These are phyloP conservation scores for Zaprionus ghesquierei DNA, from an alignment of 1,140 invertebrate genomes.

Conservation along the genomic window DNA sequence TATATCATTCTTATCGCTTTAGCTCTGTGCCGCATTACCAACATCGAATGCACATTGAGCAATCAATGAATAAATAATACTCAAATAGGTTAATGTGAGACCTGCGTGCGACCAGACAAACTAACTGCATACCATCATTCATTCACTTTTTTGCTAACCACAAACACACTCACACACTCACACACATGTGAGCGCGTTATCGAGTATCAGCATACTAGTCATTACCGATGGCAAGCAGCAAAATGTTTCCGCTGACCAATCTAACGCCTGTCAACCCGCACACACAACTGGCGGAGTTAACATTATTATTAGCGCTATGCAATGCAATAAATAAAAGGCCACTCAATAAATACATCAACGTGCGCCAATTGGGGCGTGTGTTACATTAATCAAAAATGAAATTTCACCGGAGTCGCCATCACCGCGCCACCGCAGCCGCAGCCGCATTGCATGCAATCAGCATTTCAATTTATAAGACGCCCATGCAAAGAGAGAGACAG, in stretches of 20 bases:
- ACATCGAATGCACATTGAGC: neutral
- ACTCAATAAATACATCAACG: slow-evolving; percentile 58
- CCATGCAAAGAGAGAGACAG: slow-evolving; percentile 17
- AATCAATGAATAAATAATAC: neutral
- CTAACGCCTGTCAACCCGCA: slow-evolving; percentile 20
- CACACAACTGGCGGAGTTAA: slow-evolving; percentile 26
- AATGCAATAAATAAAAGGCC: slow-evolving; percentile 49
- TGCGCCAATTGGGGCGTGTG: slow-evolving; percentile 49
- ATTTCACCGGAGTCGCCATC: slow-evolving; percentile 37
- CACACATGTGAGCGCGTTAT: neutral
- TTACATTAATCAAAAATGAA: slow-evolving; percentile 63
- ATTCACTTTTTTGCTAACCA: neutral
- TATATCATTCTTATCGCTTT: no score
- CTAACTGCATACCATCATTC: neutral
- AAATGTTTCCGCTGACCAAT: slow-evolving; percentile 11
- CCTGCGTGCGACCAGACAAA: neutral
- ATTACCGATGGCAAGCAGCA: neutral
- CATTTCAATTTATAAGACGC: slow-evolving; percentile 36
- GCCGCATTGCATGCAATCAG: slow-evolving; percentile 25
- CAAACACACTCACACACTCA: neutral
- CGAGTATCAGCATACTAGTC: neutral
- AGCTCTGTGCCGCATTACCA: neutral
- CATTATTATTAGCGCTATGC: slow-evolving; percentile 38
- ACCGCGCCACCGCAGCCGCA: no score
- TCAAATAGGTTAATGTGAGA: neutral